Conservation (phyloP, 2,888 invertebrate genomes). For the Onthophagus sagittarius region DNA sequence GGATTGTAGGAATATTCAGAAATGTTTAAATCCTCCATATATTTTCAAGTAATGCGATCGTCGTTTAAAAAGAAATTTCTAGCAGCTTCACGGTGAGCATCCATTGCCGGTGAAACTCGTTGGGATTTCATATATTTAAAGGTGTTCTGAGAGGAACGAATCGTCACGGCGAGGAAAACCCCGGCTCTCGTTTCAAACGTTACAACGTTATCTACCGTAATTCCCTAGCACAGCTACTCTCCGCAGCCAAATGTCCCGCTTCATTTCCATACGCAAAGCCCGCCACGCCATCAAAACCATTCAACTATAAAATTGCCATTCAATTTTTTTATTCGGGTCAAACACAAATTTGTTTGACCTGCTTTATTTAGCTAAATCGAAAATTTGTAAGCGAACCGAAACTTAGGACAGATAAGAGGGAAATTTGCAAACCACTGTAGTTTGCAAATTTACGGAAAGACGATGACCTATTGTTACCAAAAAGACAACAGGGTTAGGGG, state of each 20-base stretch:
- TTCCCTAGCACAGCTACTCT: constrained; percentile 6
- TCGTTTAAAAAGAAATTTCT: constrained; percentile 9
- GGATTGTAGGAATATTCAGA: background rate
- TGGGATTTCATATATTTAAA: constrained; percentile 12
- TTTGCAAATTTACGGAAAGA: too few relatives aligned
- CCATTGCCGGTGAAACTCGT: background rate
- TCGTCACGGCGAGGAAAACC: background rate
- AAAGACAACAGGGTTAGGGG: too few relatives aligned
- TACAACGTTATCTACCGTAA: constrained; percentile 7
- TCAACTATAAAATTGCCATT: background rate
- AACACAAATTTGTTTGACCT: too few relatives aligned
- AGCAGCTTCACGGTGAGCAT: background rate
- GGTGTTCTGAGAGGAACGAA: constrained; percentile 5
- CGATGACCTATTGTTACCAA: too few relatives aligned
- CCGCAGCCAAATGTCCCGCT: constrained; percentile 3
- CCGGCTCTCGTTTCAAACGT: constrained; percentile 3
- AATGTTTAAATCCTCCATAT: background rate
- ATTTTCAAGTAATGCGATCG: constrained; percentile 9
- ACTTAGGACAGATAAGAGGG: too few relatives aligned
- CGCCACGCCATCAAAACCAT: background rate
- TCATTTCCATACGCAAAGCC: constrained; percentile 9
- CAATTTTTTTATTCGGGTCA: background rate
- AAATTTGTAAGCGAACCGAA: too few relatives aligned
- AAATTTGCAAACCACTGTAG: too few relatives aligned
- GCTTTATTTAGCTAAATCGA: too few relatives aligned